Evolutionary conservation across 2,797 vertebrate genomes (phyloP), one percentile per base, ranked within the genome.

Genomic region (Enteromius thamalakanensis): DNA sequence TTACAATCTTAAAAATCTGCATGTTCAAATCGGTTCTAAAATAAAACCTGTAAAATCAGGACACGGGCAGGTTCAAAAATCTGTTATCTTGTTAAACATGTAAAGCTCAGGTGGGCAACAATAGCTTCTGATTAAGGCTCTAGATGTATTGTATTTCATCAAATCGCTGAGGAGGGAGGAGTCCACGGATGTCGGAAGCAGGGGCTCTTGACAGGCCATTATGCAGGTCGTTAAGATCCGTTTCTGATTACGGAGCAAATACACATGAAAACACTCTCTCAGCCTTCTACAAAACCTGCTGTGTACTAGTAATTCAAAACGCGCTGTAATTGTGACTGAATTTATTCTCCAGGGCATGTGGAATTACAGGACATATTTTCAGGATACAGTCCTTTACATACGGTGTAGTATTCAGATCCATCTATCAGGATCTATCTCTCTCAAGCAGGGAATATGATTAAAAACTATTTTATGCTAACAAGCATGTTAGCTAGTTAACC

Each of bases 191-290:
- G 58, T 17, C 10, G 45, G 86, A 83, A 82, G 60, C 79, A 55
- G 51, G 23, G 55, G 53, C 68, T 55, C 62, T 62, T 29, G 76
- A 64, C 79, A 84, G 87, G 86, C 86, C 88, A 89, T 92, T 88
- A 79, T 76, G 71, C 53, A 58, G 32, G 81, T 84, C 32, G 72
- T 84, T 92, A 89, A 90, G 86, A 91, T 87, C 60, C 83, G 62
- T 74, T 89, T 78, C 82, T 90, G 89, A 92, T 91, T 88, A 87
- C 79, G 81, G 83, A 51, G 85, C 89, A 85, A 84, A 86, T 82
- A 88, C 86, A 90, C 86, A 83, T 89, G 86, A 79, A 90, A 72
- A 82, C 55, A 79, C 62, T 77, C 69, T 79, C 60, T 82, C 88
- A 4, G n/a, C 67, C 40, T 14, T 85, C 64, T 68, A 85, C 32